Evolutionary conservation across 2,888 invertebrate species (phyloP).

Genomic region (Rugalucina vietnamica): DNA sequence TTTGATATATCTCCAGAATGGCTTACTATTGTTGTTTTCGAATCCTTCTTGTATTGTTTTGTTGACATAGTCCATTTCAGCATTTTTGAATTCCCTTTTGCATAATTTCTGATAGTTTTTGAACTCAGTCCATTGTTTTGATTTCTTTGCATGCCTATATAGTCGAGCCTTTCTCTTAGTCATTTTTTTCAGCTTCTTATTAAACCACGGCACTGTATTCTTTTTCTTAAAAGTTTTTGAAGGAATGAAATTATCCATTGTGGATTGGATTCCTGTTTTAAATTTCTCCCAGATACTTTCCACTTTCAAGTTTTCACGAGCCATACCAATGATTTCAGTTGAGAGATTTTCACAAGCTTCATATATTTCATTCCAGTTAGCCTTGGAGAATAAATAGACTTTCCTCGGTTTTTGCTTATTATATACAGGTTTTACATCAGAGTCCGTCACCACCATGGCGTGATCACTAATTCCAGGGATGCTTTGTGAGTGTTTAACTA

Average conservation of each 20-base stretch:
- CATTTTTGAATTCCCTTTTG: neutral
- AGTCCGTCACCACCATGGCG: constrained; percentile 23
- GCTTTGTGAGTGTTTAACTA: constrained; percentile 14
- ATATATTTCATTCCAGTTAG: constrained; percentile 22
- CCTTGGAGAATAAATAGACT: neutral
- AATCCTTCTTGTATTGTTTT: neutral
- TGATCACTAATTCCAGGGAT: constrained; percentile 34
- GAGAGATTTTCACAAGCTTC: neutral
- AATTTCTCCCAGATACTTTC: neutral
- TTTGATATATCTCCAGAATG: constrained; percentile 2
- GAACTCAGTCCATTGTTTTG: neutral
- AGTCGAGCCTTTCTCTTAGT: neutral
- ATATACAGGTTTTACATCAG: constrained; percentile 9
- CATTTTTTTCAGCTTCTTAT: neutral
- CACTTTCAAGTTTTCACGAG: too few relatives aligned
- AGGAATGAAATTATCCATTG: neutral
- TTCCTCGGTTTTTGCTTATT: neutral
- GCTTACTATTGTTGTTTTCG: neutral
- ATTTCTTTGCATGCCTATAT: neutral
- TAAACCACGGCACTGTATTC: neutral
- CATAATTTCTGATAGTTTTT: too few relatives aligned
- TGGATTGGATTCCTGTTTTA: neutral
- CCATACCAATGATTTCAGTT: neutral
- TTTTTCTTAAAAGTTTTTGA: neutral
- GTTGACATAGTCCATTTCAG: neutral